Base-by-base conservation (phyloP, 2,888 invertebrate species). In the Heliconius charithonia region DNA sequence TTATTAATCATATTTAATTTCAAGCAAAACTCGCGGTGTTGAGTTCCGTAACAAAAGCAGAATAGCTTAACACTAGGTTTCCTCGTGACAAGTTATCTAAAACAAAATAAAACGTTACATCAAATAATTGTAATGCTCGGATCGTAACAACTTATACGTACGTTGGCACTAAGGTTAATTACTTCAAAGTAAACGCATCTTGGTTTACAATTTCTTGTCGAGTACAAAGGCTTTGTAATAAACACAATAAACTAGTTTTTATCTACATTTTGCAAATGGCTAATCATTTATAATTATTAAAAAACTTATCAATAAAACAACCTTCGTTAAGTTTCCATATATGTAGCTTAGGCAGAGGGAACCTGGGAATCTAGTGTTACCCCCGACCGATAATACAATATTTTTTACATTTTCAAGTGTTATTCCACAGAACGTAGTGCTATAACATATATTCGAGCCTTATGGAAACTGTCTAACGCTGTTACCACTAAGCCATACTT, bases 81-180 rank as follows among this genome's bases (percentile, higher is more conserved):
- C 59, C n/a, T 59, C 3, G n/a, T 7, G n/a, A n/a, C 0, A 59
- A n/a, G 59, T 59, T 59, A 51, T 10, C 12, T 59, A 59, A 59
- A n/a, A 59, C 22, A n/a, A 4, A 59, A 59, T n/a, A 59, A 59
- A 59, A 59, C 59, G n/a, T n/a, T n/a, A 63, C 16, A 25, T 41
- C 9, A 10, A 62, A 25, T 62, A 63, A 77, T 59, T 70, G 45
- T 19, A 45, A 71, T 71, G 45, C 59, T 45, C 16, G 16, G 32
- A 9, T 63, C 56, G 66, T 72, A 81, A 86, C 79, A 83, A 83
- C 77, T 79, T 74, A 27, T 73, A 74, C 76, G 80, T 74, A 45
- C 63, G 12, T 78, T 76, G 73, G 51, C 67, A 69, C 63, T 80
- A 75, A 74, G 70, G 80, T 76, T 79, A 79, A 78, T 80, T 70